Evolutionary conservation across 1,140 invertebrate species (phyloP).

Genomic region (Drosophila melanogaster): Release_6_plus_ISO1_MT NT_037436.4:4313501-4314000

Average conservation of each 20-base stretch:
- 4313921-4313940: not conserved
- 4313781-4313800: slow-evolving; percentile 72
- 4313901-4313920: slow-evolving; percentile 1
- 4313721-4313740: slow-evolving; percentile 69
- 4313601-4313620: slow-evolving; percentile 28
- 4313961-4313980: slow-evolving; percentile 56
- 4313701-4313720: slow-evolving; percentile 69
- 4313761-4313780: slow-evolving; percentile 71
- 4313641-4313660: slow-evolving; percentile 61
- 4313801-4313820: not conserved
- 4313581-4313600: slow-evolving; percentile 46
- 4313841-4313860: slow-evolving; percentile 13
- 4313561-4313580: slow-evolving; percentile 48
- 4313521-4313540: slow-evolving; percentile 50
- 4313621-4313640: slow-evolving; percentile 71
- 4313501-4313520: slow-evolving; percentile 35
- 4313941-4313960: slow-evolving; percentile 45
- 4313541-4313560: slow-evolving; percentile 46
- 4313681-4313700: slow-evolving; percentile 60
- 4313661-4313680: slow-evolving; percentile 57
- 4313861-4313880: slow-evolving; percentile 7
- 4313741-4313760: slow-evolving; percentile 72
- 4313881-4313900: not conserved
- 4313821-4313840: slow-evolving; percentile 14
- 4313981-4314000: slow-evolving; percentile 28